Conservation (phyloP, 1,140 invertebrate species). For the Microplitis mediator region DNA sequence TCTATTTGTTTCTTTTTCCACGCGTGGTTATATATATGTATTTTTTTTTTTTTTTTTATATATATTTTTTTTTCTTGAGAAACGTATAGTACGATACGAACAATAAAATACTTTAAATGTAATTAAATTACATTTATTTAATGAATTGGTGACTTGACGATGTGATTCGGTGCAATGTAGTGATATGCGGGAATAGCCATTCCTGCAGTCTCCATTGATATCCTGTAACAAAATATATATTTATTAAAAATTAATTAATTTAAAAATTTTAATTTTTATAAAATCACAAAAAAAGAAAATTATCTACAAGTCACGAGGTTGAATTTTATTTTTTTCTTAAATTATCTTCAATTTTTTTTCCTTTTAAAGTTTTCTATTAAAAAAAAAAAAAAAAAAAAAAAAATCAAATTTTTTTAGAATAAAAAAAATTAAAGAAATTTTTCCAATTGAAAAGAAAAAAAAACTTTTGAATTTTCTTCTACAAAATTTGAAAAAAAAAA, state of each 20-base stretch:
- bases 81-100: not conserved
- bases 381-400: no score
- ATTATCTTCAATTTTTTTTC: no score
- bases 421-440: no score
- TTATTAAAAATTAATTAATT: constrained; percentile 1
- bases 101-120: not conserved
- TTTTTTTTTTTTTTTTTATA: not conserved
- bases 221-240: constrained; percentile 68
- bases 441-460: no score
- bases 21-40: not conserved
- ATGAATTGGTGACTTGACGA: constrained; percentile 89
- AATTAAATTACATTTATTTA: constrained; percentile 56
- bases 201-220: constrained; percentile 90
- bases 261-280: not conserved
- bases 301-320: no score
- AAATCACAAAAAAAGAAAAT: constrained; percentile 1
- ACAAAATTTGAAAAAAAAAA: no score
- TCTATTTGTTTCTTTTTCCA: not conserved
- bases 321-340: not conserved
- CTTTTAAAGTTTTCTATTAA: no score
- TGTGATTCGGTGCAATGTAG: constrained; percentile 89
- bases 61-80: not conserved
- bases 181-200: constrained; percentile 88
- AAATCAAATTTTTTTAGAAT: no score
- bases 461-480: no score